These are phyloP conservation scores for Romanogobio albipinnatus DNA, from an alignment of 2,113 vertebrate genomes.

Conservation along the genomic window DNA sequence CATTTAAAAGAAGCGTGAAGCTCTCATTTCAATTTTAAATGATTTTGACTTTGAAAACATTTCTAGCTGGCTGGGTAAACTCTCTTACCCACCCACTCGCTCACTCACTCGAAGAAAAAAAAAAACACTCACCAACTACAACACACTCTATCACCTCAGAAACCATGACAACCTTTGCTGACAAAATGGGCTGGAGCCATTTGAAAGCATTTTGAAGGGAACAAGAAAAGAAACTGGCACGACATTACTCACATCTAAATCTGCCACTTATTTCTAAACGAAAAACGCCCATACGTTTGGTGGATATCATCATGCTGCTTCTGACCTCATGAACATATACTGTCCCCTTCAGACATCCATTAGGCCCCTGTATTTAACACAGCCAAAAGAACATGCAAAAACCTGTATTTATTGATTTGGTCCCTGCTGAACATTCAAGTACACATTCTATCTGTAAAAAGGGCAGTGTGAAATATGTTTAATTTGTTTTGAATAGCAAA, in stretches of 20 bases:
- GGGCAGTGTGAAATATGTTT: background rate
- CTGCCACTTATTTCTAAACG: background rate
- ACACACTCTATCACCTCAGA: slow-evolving; percentile 25
- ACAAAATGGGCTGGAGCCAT: slow-evolving; percentile 33
- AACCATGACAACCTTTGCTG: slow-evolving; percentile 39
- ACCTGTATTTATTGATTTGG: background rate
- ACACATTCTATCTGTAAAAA: background rate
- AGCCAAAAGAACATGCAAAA: background rate
- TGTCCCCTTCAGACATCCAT: background rate
- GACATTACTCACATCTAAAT: background rate
- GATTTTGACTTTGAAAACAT: slow-evolving; percentile 6
- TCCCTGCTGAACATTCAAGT: background rate
- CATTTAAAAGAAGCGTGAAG: slow-evolving; percentile 4
- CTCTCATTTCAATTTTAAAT: slow-evolving; percentile 30
- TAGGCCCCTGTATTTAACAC: background rate
- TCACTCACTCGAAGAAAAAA: background rate
- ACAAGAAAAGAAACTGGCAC: slow-evolving; percentile 21
- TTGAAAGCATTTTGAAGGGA: slow-evolving; percentile 14
- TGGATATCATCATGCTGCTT: background rate
- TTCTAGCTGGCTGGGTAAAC: slow-evolving; percentile 3
- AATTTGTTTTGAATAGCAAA: background rate
- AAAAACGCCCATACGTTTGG: background rate
- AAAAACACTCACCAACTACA: slow-evolving; percentile 10
- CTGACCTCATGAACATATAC: slow-evolving; percentile 7
- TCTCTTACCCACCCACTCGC: slow-evolving; percentile 15